Evolutionary conservation across 2,113 vertebrate genomes (phyloP), one percentile per base, ranked within the genome.

Genomic region (Gymnocephalus cernua): DNA sequence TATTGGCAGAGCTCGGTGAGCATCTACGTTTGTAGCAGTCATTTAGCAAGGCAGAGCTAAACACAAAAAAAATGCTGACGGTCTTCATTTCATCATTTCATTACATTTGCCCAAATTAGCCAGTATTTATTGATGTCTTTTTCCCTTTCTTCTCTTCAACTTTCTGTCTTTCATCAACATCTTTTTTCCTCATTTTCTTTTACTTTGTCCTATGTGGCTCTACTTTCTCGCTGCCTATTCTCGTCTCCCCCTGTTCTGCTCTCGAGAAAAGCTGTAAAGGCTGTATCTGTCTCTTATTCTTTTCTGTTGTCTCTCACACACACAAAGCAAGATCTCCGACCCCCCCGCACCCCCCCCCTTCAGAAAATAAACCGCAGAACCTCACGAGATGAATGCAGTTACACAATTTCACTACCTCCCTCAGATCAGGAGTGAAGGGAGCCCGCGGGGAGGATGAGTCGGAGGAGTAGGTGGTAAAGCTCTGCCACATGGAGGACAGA

Each of bases 401-500:
- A 45, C 44, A 80, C 64, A 25, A 79, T 79, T 65, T 62, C 27
- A 44, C 80, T 66, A 76, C 38, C 41, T 87, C 61, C 58, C 56
- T 85, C 83, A 85, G 88, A 90, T 92, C 83, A 88, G 41, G 67
- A 77, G 66, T 88, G 75, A 67, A 57, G 70, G 80, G 73, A 86
- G 69, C 74, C 86, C 25, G 44, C 54, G 10, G 88, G 80, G 88
- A 82, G 47, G 79, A 86, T 58, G 83, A 86, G 85, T 85, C 9
- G 66, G 76, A 88, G 51, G 82, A 81, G 71, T 74, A 77, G 74
- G 83, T 80, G 91, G 74, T 58, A 59, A 41, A 41, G 35, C 74
- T 38, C 75, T 5, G 1, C 79, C 83, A 62, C 76, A 45, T 23
- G 16, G 64, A 77, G 74, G 81, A 85, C 69, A 59, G 77, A 66